Base-by-base conservation (phyloP, 2,888 invertebrate genomes). In the Folsomia manolachei region DNA sequence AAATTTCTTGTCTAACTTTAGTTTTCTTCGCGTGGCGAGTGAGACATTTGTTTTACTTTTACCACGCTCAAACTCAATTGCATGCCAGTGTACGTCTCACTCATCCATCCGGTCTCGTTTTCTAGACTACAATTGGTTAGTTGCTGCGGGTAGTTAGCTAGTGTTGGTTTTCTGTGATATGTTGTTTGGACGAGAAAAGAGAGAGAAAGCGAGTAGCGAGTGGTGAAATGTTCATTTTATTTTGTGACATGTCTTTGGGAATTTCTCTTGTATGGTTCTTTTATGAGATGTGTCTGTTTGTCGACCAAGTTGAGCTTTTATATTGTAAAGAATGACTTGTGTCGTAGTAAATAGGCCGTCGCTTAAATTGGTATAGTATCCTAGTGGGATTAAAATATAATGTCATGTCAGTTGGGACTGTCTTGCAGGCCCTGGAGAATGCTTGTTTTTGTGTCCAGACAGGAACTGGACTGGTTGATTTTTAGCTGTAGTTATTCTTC, bases 271-370 rank as follows among this genome's bases (percentile, higher is more conserved):
- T 63, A 63, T 63, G 62, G 21, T 21, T 62, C 62, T 62, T 66
- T 51, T 52, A 66, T 66, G 65, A 66, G 65, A 66, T 2, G 19
- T 64, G 64, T 64, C 64, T 39, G 56, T 21, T 56, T 56, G 56
- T 7, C 4, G 21, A 56, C 4, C 11, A 56, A 18, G 18, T 56
- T 56, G 56, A 19, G 56, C 4, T 39, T 9, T 39, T 9, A 9
- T 9, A 9, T 39, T 39, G 39, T 39, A 14, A 39, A 14, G 56
- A 19, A 56, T 56, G 56, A 7, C 7, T 56, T 56, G 56, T 19
- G n/a, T 39, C 14, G 4, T 39, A 9, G 14, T 39, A 39, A 9
- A 39, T 39, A 39, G 4, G 7, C 7, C 39, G 39, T 39, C 39
- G 39, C 4, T 39, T 21, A 4, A 56, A 4, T 7, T 56, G 56